These are phyloP conservation scores for Ophion slaviceki DNA, from an alignment of 2,888 invertebrate species.

Conservation along the genomic window DNA sequence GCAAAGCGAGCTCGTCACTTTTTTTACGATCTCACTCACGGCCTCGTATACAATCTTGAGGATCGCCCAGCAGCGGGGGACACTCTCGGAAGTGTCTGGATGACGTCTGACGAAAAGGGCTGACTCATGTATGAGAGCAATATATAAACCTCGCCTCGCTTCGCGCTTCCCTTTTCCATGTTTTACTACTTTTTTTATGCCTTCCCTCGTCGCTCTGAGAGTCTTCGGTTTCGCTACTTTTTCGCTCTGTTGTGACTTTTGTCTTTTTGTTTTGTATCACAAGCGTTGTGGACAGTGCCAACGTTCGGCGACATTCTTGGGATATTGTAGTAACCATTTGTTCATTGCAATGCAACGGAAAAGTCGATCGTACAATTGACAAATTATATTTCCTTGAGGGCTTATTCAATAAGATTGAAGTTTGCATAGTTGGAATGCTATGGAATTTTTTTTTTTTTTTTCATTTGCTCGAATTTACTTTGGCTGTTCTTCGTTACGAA, in stretches of 20 bases:
- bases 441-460: too few species aligned
- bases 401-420: too few species aligned
- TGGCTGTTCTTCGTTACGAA: too few species aligned
- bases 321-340: background rate
- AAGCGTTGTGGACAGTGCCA: background rate
- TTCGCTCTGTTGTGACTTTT: background rate
- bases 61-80: slow-evolving; percentile 46
- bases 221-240: background rate
- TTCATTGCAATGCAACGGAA: background rate
- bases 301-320: background rate
- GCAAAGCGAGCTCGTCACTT: slow-evolving; percentile 32
- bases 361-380: background rate
- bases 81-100: slow-evolving; percentile 60
- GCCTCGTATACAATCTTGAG: slow-evolving; percentile 53
- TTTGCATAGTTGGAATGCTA: too few species aligned
- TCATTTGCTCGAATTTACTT: too few species aligned
- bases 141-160: slow-evolving; percentile 13
- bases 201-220: background rate
- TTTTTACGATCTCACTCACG: slow-evolving; percentile 67
- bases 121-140: slow-evolving; percentile 54
- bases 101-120: slow-evolving; percentile 60
- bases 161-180: slow-evolving; percentile 44
- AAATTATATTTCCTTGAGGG: too few species aligned
- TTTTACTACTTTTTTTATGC: slow-evolving; percentile 51
- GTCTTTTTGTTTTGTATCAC: background rate